These are phyloP conservation scores for Vandiemenella viatica DNA, from an alignment of 2,888 invertebrate species.

Conservation along the genomic window DNA sequence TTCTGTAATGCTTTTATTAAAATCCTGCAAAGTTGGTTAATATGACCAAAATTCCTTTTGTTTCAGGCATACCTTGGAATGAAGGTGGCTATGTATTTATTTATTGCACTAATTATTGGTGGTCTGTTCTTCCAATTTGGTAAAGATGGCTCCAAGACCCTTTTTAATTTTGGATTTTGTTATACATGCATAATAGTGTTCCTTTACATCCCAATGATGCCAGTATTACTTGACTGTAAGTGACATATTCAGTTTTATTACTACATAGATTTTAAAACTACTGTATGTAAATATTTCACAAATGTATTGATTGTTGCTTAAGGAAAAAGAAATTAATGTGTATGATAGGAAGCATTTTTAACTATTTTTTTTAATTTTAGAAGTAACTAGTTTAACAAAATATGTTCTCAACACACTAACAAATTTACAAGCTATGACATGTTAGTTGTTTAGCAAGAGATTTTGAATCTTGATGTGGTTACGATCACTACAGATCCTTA, in stretches of 20 bases:
- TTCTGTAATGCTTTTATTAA: no score
- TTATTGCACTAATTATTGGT: conserved; percentile 53
- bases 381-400: no score
- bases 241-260: conserved; percentile 19
- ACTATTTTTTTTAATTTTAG: background rate
- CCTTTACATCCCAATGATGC: conserved; percentile 70
- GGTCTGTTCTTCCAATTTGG: conserved; percentile 57
- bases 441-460: no score
- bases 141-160: conserved; percentile 62
- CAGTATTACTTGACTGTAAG: conserved; percentile 65
- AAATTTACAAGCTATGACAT: no score
- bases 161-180: conserved; percentile 74
- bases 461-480: no score
- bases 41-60: conserved; percentile 21
- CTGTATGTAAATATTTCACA: no score
- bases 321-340: no score
- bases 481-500: no score
- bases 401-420: no score
- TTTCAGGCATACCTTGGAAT: conserved; percentile 53
- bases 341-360: background rate
- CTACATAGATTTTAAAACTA: no score
- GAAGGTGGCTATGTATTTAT: conserved; percentile 49
- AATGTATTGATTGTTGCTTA: no score
- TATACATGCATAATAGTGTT: conserved; percentile 65
- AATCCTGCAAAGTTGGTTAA: background rate